Evolutionary conservation across 2,797 vertebrate species (phyloP).

Genomic region (Hemitrygon akajei): DNA sequence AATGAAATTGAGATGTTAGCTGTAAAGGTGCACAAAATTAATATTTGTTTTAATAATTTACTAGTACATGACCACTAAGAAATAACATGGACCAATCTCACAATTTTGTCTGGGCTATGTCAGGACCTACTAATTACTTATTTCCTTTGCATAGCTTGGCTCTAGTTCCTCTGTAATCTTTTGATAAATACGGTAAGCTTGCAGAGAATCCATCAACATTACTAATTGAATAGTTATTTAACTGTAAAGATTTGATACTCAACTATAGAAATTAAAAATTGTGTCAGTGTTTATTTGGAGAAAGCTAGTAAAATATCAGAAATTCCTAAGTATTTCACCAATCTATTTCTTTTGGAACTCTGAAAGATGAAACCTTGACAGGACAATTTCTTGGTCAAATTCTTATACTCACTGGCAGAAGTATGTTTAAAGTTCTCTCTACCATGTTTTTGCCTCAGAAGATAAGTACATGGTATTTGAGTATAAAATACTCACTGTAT

Average conservation of each 20-base stretch:
- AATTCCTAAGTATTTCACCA: not conserved
- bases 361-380: not conserved
- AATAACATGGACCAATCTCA: too few relatives aligned
- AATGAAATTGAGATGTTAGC: too few relatives aligned
- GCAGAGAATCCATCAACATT: not conserved
- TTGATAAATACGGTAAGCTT: not conserved
- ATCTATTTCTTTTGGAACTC: not conserved
- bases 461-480: not conserved
- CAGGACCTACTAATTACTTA: too few relatives aligned
- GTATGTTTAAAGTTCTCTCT: not conserved
- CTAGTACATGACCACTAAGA: too few relatives aligned
- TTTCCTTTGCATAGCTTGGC: too few relatives aligned
- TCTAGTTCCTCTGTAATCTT: too few relatives aligned
- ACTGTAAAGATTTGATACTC: not conserved
- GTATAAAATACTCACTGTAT: not conserved
- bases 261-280: not conserved
- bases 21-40: too few relatives aligned
- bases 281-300: not conserved
- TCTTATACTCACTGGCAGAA: not conserved
- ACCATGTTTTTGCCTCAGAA: not conserved
- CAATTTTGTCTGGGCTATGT: too few relatives aligned
- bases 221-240: not conserved
- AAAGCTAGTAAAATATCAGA: not conserved
- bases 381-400: not conserved
- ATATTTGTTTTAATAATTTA: too few relatives aligned